phyloP scores from a whole-genome alignment of 2,888 invertebrate species.

The Hydroisotoma schaefferi region DNA sequence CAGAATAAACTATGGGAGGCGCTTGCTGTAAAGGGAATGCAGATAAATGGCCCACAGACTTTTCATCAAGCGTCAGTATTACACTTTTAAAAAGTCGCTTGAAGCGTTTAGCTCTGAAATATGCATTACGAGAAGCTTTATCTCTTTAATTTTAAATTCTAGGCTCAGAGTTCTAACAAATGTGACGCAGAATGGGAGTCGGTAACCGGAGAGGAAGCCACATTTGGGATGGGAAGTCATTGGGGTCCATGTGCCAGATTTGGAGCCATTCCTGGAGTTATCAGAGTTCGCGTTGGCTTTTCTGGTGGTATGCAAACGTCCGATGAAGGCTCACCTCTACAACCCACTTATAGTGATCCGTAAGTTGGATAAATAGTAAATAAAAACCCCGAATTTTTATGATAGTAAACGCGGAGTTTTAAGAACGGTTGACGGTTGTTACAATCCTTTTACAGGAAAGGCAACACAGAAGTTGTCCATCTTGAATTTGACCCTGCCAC shows the following conservation, averaged over 20 bases:
- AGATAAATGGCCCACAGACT: neutral
- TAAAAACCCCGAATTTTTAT: neutral
- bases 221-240: conserved; percentile 14
- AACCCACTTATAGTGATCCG: conserved; percentile 8
- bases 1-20: too few relatives aligned
- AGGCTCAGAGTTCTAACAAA: conserved; percentile 10
- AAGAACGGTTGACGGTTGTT: neutral
- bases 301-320: conserved; percentile 5
- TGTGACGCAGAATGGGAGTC: conserved; percentile 13
- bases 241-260: conserved; percentile 11
- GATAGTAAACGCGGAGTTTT: too few relatives aligned
- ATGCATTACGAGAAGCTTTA: too few relatives aligned
- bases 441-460: neutral
- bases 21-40: neutral
- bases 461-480: conserved; percentile 10
- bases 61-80: neutral
- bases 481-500: conserved; percentile 8
- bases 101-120: too few relatives aligned
- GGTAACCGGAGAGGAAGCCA: conserved; percentile 2
- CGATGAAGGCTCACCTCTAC: neutral
- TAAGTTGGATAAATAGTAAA: neutral
- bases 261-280: conserved; percentile 9
- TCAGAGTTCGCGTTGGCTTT: conserved; percentile 9
- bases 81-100: too few relatives aligned
- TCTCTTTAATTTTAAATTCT: neutral